Evolutionary conservation across 1,140 invertebrate species (phyloP).

Genomic region (Neodiprion lecontei): DNA sequence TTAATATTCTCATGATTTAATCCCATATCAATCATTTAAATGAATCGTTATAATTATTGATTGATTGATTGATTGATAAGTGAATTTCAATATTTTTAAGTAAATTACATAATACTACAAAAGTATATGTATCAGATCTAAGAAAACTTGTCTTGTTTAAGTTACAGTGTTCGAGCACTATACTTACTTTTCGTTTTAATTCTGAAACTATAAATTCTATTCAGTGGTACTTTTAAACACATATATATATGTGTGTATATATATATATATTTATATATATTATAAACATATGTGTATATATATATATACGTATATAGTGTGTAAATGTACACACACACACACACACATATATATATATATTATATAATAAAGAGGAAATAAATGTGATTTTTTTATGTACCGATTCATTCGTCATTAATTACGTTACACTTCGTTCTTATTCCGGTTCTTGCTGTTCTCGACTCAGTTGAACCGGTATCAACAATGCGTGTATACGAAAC

Average conservation of each 20-base stretch:
- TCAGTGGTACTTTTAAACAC: slow-evolving; percentile 34
- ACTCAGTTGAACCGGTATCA: no score
- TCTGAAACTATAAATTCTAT: slow-evolving; percentile 31
- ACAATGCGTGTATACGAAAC: no score
- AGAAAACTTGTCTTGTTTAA: slow-evolving; percentile 26
- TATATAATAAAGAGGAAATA: slow-evolving; percentile 35
- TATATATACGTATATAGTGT: no score
- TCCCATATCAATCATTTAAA: not conserved
- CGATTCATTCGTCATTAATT: slow-evolving; percentile 9
- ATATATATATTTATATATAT: no score
- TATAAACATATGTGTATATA: no score
- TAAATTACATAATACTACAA: slow-evolving; percentile 16
- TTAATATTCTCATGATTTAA: not conserved
- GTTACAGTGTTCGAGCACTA: slow-evolving; percentile 27
- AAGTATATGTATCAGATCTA: slow-evolving; percentile 20
- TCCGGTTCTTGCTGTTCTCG: no score
- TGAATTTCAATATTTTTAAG: slow-evolving; percentile 24
- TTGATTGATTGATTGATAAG: slow-evolving; percentile 12
- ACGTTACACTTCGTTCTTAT: no score
- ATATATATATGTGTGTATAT: slow-evolving; percentile 9
- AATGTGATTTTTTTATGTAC: slow-evolving; percentile 32
- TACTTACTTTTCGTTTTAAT: slow-evolving; percentile 25
- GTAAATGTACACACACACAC: no score
- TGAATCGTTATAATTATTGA: not conserved
- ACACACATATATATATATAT: slow-evolving; percentile 27